Evolutionary conservation across 2,113 vertebrate genomes (phyloP), one percentile per base, ranked within the genome.

Genomic region (Conger conger): DNA sequence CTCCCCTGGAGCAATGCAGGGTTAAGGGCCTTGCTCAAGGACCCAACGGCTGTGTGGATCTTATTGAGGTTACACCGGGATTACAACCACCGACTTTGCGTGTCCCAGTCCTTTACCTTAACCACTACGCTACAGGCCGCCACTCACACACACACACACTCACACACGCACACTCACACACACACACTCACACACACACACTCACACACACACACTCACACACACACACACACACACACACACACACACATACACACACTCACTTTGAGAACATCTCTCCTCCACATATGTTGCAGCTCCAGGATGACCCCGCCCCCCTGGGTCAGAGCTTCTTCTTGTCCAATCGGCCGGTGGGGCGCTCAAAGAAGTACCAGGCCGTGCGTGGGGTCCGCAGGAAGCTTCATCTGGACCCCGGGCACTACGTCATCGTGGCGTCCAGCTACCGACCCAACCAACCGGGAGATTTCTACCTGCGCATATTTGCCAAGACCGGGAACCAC

Each of bases 391-490:
- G 94, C 85, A 90, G 90, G 85, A 95, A 92, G 82, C 87, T 96
- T 33, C 92, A 80, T 8, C 90, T 96, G 86, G 92, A 94, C 60
- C 95, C 94, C 0, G 95, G 95, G 0, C 86, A 90, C 83, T 96
- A 96, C 35, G 86, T 95, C 87, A 86, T 96, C 0, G 85, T 96
- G 85, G 88, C 91, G 0, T 95, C 95, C 86, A 94, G 92, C 13
- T 93, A 89, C 80, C 89, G 90, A 78, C 92, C 94, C 83, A 95
- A 96, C 91, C 86, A 89, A 83, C 85, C 91, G 0, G 95, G 92
- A 80, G 93, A 95, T 4, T 95, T 96, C 88, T 95, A 94, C 63
- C 82, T 96, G 33, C 94, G 96, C 79, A 91, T 95, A 83, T 95
- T 94, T 81, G 94, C 95, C 89, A 95, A 96, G 90, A 93, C 88